Evolutionary conservation across 2,888 invertebrate species (phyloP), one percentile per base, ranked within the genome.

Genomic region (Alsophila aescularia): DNA sequence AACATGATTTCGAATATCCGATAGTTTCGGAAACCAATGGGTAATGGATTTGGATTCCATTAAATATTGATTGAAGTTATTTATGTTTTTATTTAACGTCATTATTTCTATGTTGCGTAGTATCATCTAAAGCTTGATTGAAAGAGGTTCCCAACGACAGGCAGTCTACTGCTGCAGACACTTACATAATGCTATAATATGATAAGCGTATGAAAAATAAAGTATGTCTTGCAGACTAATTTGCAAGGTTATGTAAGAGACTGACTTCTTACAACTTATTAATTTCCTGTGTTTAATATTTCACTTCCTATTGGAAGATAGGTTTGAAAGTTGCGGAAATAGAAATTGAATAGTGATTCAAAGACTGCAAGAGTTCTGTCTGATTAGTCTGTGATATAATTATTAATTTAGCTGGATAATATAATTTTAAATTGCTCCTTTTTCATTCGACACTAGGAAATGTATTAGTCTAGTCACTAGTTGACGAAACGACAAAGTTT

Each of bases 131-230:
- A 4, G 21, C 56, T 62, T 58, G 52, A 44, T 52, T 52, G 60
- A 62, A 55, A 58, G 52, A 58, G 32, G 24, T 37, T 36, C 36
- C n/a, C 39, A 66, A 60, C 75, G 79, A 70, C 83, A 60, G 59
- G 78, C 83, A 67, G 83, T 83, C 84, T 83, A 73, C 62, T 32
- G 36, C 43, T 55, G 60, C 66, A 79, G 73, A 78, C 76, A 60
- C 32, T 65, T 63, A 55, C 58, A 59, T 61, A 54, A 43, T 6
- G 36, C 42, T 32, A 32, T 13, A 34, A 34, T 39, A 43, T 43
- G 24, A 32, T 45, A 24, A 41, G 32, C 21, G 29, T 49, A 41
- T 12, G 34, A 45, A 43, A 35, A 39, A 21, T 40, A 44, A 18
- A 44, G 10, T 29, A 49, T 52, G 16, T 42, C 31, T 13, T 35